Base-by-base conservation (phyloP, 2,797 vertebrate genomes). In the Coregonus ussuriensis region DNA sequence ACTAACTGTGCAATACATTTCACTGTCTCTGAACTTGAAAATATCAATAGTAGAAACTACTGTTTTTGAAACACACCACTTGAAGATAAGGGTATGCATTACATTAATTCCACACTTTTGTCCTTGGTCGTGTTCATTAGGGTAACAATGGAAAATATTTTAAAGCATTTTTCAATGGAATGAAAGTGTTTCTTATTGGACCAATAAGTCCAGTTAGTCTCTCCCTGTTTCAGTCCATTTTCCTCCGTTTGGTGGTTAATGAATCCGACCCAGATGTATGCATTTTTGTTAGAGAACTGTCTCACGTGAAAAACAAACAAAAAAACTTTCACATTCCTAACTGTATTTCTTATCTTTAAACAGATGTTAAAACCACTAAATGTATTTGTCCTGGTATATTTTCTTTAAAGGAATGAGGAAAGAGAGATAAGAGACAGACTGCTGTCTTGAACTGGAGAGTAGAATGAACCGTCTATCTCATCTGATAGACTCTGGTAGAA, bases 1-100 rank as follows among this genome's bases (percentile, higher is more conserved):
- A 91, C 35, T 94, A 93, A 93, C 92, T 93, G 95, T 96, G 95
- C 95, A 96, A 96, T 96, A 96, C 93, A 87, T 94, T 95, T 89
- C 84, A 93, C 89, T 91, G 89, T 63, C 3, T 29, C 59, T 91
- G 90, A 93, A 95, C 94, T 95, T 95, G 94, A 95, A 95, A 37
- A 33, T 13, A 63, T 18, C 29, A 35, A 16, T 35, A 18, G 33
- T 68, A 68, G 33, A 33, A 68, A 68, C 41, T 15, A 67, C 31
- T 47, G 41, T 47, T 47, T 47, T 47, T 47, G 41, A 47, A 47
- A 47, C 41, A 9, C 9, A 47, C 41, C 41, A 47, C 41, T 47
- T 47, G 41, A 47, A 47, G 41, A 47, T 13, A 29, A 25, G 25
- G 25, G 59, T 25, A 63, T 25, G 9, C 59, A 62, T 62, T 62